These are phyloP conservation scores for Octodon degus DNA, from an alignment of 2,113 vertebrate genomes.

Conservation along the genomic window DNA sequence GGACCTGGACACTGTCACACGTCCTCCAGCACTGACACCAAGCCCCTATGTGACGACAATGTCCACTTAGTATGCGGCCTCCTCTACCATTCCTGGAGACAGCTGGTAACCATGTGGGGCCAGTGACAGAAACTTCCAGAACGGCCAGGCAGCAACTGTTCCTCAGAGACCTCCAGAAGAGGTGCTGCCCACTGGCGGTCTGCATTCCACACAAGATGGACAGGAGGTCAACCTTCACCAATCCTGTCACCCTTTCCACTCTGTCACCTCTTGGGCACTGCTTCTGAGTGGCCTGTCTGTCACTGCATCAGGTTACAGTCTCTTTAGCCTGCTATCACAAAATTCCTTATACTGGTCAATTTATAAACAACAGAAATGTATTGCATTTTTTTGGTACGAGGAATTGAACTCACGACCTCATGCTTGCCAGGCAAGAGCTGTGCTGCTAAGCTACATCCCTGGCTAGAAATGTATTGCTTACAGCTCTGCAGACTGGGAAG, in stretches of 20 bases:
- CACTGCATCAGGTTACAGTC: accelerated
- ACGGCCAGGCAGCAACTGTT: background rate
- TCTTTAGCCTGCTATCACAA: background rate
- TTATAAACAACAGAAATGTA: background rate
- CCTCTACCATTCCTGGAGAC: background rate
- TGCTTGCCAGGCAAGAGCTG: too few relatives aligned
- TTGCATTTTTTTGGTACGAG: too few relatives aligned
- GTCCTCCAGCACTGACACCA: accelerated
- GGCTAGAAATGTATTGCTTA: background rate
- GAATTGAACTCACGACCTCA: too few relatives aligned
- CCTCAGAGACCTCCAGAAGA: background rate
- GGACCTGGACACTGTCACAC: accelerated
- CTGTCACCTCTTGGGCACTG: background rate
- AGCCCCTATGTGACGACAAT: background rate
- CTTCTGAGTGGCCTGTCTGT: background rate
- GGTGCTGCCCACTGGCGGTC: background rate
- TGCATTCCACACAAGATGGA: background rate
- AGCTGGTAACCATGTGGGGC: background rate
- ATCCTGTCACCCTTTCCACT: accelerated
- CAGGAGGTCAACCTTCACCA: background rate
- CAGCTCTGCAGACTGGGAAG: background rate
- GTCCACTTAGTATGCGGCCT: accelerated
- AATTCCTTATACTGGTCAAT: background rate
- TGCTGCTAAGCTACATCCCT: too few relatives aligned
- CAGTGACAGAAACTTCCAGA: background rate